Percentiles rank a stretch among this genome's conserved stretches.
Conservation (phyloP, 2,888 invertebrate genomes). For the Junonia oenone region DNA sequence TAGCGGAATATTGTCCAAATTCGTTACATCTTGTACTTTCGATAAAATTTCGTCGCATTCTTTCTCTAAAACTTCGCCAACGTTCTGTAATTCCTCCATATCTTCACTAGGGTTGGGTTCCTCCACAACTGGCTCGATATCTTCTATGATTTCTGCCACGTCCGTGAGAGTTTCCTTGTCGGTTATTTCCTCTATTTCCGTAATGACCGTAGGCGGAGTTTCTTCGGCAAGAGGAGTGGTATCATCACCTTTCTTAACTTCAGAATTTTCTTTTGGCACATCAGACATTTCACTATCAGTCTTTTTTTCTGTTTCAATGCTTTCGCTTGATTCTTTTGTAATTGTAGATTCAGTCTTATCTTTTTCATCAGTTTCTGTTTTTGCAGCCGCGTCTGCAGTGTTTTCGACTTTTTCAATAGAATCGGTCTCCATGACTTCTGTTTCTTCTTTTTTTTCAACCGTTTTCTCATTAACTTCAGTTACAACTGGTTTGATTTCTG, state of each 20-base stretch:
- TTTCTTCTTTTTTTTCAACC: constrained; percentile 47
- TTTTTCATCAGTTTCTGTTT: constrained; percentile 25
- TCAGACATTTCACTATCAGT: constrained; percentile 25
- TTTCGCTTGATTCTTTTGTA: constrained; percentile 8
- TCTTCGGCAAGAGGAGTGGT: constrained; percentile 39
- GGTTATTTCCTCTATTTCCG: constrained; percentile 59
- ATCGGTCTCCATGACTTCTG: constrained; percentile 46
- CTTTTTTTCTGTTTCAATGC: constrained; percentile 12
- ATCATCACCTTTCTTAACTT: constrained; percentile 31
- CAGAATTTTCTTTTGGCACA: constrained; percentile 43
- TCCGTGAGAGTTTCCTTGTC: constrained; percentile 50
- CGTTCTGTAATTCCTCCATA: constrained; percentile 61
- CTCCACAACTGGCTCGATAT: constrained; percentile 57
- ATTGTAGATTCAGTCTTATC: constrained; percentile 18
- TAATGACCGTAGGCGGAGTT: constrained; percentile 41
- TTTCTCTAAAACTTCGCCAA: constrained; percentile 64
- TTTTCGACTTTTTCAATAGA: constrained; percentile 32
- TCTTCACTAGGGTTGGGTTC: constrained; percentile 53
- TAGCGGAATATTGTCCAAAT: constrained; percentile 58
- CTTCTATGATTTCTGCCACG: constrained; percentile 51
- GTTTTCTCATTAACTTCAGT: constrained; percentile 39
- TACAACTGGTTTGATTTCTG: constrained; percentile 38
- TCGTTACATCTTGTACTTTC: constrained; percentile 69
- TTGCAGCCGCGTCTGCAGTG: constrained; percentile 36
- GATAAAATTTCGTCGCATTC: constrained; percentile 72